These are phyloP conservation scores for Halichoerus grypus DNA, from an alignment of 2,113 vertebrate species.

Conservation along the genomic window DNA sequence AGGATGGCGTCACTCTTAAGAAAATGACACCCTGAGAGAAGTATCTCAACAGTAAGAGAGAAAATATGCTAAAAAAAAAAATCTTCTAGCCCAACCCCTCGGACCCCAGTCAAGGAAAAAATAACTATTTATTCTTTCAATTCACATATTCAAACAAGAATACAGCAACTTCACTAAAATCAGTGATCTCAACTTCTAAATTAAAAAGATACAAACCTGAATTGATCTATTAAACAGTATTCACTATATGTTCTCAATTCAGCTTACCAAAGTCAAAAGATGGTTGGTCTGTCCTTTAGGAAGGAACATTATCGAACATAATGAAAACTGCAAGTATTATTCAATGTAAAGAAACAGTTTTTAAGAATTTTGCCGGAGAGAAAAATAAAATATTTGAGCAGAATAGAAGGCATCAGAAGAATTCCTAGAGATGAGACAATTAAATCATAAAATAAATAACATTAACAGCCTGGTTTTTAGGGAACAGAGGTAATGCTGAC, in stretches of 20 bases:
- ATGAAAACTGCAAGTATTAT: background rate
- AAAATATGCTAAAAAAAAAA: background rate
- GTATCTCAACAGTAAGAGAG: background rate
- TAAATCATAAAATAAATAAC: background rate
- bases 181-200: background rate
- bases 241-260: background rate
- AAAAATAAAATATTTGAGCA: conserved; percentile 22
- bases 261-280: conserved; percentile 38
- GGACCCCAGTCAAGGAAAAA: background rate
- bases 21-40: background rate
- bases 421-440: conserved; percentile 18
- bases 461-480: background rate
- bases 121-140: background rate
- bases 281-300: background rate
- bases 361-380: conserved; percentile 24
- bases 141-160: background rate
- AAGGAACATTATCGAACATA: background rate
- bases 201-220: conserved; percentile 37
- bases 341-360: conserved; percentile 49
- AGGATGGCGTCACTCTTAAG: background rate
- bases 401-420: background rate
- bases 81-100: background rate
- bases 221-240: background rate
- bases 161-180: background rate
- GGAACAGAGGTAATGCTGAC: background rate